These are phyloP conservation scores for Dasypogon diadema DNA, from an alignment of 2,888 invertebrate genomes.

Conservation along the genomic window DNA sequence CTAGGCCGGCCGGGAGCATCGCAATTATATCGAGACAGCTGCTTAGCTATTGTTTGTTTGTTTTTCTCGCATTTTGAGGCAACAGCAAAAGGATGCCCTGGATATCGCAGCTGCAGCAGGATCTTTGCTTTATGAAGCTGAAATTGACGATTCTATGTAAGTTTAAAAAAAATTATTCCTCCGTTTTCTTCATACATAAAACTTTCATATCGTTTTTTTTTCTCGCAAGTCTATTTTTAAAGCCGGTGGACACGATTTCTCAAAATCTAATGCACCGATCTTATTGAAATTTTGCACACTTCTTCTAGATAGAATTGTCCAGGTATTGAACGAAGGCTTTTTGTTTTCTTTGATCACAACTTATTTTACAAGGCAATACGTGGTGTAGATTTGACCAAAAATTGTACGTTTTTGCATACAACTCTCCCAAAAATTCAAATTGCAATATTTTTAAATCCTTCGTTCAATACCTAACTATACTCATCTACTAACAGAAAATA, in stretches of 20 bases:
- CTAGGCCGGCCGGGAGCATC: too few relatives aligned
- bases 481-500: not conserved
- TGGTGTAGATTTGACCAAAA: not conserved
- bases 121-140: conserved; percentile 57
- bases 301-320: not conserved
- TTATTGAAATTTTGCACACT: not conserved
- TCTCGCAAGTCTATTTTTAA: too few relatives aligned
- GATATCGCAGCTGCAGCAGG: conserved; percentile 58
- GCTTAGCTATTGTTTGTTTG: too few relatives aligned
- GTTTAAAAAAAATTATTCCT: conserved; percentile 29
- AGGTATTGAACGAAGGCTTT: not conserved
- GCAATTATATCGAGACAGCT: too few relatives aligned
- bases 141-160: conserved; percentile 58
- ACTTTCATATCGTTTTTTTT: not conserved
- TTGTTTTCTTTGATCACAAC: conserved; percentile 10
- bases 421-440: not conserved
- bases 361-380: not conserved
- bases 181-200: not conserved
- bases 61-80: conserved; percentile 55
- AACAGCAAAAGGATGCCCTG: conserved; percentile 59
- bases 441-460: not conserved
- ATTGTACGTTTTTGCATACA: not conserved
- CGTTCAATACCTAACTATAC: not conserved
- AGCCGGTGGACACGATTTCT: not conserved
- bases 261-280: not conserved